Conservation (phyloP, 2,888 invertebrate genomes). For the Zelleria hepariella region DNA sequence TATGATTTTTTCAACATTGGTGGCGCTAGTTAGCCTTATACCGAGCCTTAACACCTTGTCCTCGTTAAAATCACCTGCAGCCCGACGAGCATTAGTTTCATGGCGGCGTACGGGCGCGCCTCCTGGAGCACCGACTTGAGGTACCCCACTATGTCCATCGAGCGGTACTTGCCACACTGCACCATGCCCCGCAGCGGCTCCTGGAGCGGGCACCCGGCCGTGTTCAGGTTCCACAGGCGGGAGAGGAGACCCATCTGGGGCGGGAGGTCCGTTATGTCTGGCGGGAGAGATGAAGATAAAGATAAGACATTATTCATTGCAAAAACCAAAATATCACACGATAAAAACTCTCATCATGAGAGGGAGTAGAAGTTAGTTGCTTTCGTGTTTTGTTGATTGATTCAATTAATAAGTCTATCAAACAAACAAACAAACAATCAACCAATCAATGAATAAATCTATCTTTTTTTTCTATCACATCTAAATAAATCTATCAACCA, state of each 20-base stretch:
- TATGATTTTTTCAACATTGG: too few species aligned
- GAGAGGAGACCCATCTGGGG: slow-evolving; percentile 95
- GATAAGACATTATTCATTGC: too few species aligned
- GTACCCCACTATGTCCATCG: slow-evolving; percentile 94
- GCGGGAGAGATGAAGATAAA: slow-evolving; percentile 16
- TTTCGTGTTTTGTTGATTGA: too few species aligned
- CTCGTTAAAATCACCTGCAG: slow-evolving; percentile 71
- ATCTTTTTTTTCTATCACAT: too few species aligned
- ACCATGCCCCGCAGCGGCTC: slow-evolving; percentile 94
- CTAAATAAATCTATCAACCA: too few species aligned
- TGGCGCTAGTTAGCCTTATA: neutral
- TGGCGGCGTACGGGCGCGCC: slow-evolving; percentile 92
- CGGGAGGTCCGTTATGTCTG: slow-evolving; percentile 89
- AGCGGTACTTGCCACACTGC: slow-evolving; percentile 92
- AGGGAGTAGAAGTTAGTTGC: too few species aligned
- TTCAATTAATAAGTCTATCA: too few species aligned
- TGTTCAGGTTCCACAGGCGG: slow-evolving; percentile 96
- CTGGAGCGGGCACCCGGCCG: slow-evolving; percentile 87
- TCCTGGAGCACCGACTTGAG: slow-evolving; percentile 88
- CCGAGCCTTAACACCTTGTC: neutral
- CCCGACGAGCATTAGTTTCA: slow-evolving; percentile 98
- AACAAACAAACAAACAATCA: too few species aligned
- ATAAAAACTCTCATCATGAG: neutral
- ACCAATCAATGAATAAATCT: too few species aligned
- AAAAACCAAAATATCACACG: too few species aligned